A percentile compares a stretch with the other conserved stretches of the same genome.
These are phyloP conservation scores for Sphaerodactylus townsendi DNA, from an alignment of 2,113 vertebrate species.

Conservation along the genomic window DNA sequence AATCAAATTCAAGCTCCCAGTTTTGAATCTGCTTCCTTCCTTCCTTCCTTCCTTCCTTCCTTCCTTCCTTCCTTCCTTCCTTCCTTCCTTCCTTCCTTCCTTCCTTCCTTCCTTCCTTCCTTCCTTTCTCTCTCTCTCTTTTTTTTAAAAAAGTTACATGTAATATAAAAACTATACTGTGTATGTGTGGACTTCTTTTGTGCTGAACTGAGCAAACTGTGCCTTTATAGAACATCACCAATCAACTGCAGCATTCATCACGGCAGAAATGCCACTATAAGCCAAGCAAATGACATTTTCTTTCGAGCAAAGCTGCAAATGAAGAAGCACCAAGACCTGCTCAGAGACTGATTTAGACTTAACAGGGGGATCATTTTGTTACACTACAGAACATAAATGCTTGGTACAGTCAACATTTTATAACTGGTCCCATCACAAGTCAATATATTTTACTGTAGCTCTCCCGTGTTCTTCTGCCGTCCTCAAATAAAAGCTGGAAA, in stretches of 20 bases:
- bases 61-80: too few species aligned
- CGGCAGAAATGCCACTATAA: constrained; percentile 32
- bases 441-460: constrained; percentile 45
- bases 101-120: too few species aligned
- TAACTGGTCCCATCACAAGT: constrained; percentile 42
- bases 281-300: constrained; percentile 33
- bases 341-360: constrained; percentile 56
- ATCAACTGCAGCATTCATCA: constrained; percentile 34
- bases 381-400: constrained; percentile 31
- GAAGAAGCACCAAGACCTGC: constrained; percentile 34
- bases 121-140: not conserved
- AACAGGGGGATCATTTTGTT: constrained; percentile 44
- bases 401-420: not conserved
- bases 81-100: too few species aligned
- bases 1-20: constrained; percentile 17
- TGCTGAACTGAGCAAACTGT: constrained; percentile 20
- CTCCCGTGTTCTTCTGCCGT: constrained; percentile 1
- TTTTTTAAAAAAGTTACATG: not conserved
- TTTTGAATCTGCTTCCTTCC: constrained; percentile 28
- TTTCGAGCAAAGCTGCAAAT: constrained; percentile 15
- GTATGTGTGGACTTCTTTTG: constrained; percentile 18
- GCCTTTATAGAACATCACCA: constrained; percentile 23
- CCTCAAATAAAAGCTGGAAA: constrained; percentile 26
- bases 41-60: too few species aligned
- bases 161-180: not conserved